A percentile compares a stretch with the other conserved stretches of the same genome.
phyloP scores from a whole-genome alignment of 2,888 invertebrate genomes.

The Anticlea derivata region DNA sequence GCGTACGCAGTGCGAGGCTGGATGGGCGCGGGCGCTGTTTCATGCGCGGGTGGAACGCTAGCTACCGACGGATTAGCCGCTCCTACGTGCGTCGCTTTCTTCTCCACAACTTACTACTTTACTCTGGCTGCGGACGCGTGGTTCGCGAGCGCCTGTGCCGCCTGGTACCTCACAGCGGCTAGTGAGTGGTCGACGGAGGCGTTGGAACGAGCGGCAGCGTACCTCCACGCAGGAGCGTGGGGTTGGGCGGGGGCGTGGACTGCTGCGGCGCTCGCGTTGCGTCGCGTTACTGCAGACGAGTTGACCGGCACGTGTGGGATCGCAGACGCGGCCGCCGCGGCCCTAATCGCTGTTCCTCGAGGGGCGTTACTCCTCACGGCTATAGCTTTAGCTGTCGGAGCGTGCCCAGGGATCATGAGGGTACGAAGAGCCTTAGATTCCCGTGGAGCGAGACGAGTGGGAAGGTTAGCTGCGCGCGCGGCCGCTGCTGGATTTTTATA shows the following conservation, averaged over 20 bases:
- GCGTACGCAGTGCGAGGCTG: conserved; percentile 89
- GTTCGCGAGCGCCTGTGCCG: conserved; percentile 94
- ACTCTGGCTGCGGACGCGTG: conserved; percentile 91
- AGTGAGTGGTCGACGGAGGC: conserved; percentile 97
- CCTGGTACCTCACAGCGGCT: conserved; percentile 95
- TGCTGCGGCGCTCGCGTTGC: conserved; percentile 91
- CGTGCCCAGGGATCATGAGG: conserved; percentile 89
- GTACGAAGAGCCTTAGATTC: conserved; percentile 85
- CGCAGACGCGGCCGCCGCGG: conserved; percentile 82
- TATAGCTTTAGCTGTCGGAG: conserved; percentile 88
- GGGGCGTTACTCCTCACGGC: conserved; percentile 87
- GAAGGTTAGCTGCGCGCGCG: conserved; percentile 89
- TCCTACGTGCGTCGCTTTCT: conserved; percentile 88
- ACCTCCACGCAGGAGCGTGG: conserved; percentile 95
- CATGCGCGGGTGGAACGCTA: conserved; percentile 64
- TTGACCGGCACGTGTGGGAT: conserved; percentile 93
- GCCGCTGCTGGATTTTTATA: conserved; percentile 91
- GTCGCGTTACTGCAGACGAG: conserved; percentile 91
- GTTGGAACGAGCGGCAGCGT: conserved; percentile 92
- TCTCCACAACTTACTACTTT: conserved; percentile 90
- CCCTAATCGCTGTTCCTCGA: conserved; percentile 85
- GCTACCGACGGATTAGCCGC: conserved; percentile 79
- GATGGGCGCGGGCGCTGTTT: conserved; percentile 69
- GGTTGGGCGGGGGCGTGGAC: conserved; percentile 93
- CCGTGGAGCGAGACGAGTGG: conserved; percentile 87